Base-by-base conservation (phyloP, 2,888 invertebrate genomes). In the Halictus quadricinctus region DNA sequence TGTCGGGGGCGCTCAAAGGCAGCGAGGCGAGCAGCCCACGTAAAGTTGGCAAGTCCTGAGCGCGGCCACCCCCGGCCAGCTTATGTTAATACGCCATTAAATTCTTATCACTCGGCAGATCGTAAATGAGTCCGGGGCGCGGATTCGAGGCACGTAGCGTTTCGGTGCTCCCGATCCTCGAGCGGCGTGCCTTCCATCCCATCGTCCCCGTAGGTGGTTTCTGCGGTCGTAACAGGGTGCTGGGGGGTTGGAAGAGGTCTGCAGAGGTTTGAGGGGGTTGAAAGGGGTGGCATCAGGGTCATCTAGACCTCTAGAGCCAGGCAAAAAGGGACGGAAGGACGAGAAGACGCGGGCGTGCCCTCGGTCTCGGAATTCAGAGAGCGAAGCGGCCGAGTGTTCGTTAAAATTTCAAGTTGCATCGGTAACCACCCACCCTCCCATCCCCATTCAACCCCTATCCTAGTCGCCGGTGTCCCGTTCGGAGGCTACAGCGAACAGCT, bases 351-450 rank as follows among this genome's bases (percentile, higher is more conserved):
- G 76, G 72, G 77, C 72, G 79, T 64, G 73, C 72, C 36, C 66
- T 41, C 76, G 72, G 72, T 81, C 54, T 72, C 80, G 78, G 84
- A 88, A 89, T 89, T 89, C 80, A 58, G 80, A 58, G 54, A 79
- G 41, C 58, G 60, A 81, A 25, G 69, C 64, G 64, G 79, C 66
- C 72, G 78, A 74, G 74, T 72, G 85, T 89, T 90, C 89, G 85
- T 90, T 89, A 89, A 90, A 89, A 89, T 89, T 89, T 89, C 89
- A 89, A 76, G 86, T 84, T 84, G 86, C 90, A 90, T 90, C 87
- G 81, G 85, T 88, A 81, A 87, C 80, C 85, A 76, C n/a, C 79
- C 41, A 66, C 12, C 70, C 54, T 25, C 66, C 4, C 3, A 21
- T 36, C 29, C 48, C 48, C 15, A 4, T 29, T 46, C 72, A 36